Percentiles rank a stretch among this genome's conserved stretches.
These are phyloP conservation scores for Sylvia atricapilla DNA, from an alignment of 2,113 vertebrate genomes.

Conservation along the genomic window DNA sequence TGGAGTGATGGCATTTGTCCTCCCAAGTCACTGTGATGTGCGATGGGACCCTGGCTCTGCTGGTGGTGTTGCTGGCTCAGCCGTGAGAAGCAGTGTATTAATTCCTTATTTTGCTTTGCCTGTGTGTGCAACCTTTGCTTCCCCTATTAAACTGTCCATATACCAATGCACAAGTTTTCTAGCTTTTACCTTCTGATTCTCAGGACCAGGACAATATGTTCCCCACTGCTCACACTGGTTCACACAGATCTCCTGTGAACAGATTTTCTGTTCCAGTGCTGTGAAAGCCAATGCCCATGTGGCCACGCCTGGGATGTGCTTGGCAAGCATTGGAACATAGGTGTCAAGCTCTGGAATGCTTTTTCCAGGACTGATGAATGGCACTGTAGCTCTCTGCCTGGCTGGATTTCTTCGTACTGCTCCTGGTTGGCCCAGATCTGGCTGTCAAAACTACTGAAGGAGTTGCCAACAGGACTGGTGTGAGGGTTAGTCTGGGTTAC, in stretches of 20 bases:
- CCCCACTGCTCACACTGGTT: background rate
- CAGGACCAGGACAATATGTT: background rate
- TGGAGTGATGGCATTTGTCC: background rate
- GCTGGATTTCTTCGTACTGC: background rate
- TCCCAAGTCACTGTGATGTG: background rate
- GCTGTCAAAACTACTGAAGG: background rate
- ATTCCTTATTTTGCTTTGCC: background rate
- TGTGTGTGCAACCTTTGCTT: background rate
- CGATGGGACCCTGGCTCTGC: background rate
- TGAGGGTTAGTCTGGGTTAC: conserved; percentile 25
- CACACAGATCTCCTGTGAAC: background rate
- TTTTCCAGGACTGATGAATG: background rate
- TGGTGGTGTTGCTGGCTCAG: background rate
- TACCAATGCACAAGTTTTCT: fast-evolving
- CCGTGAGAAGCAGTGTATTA: background rate
- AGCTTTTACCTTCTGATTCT: background rate
- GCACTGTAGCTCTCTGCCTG: background rate
- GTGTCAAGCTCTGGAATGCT: background rate
- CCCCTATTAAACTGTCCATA: background rate
- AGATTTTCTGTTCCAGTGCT: background rate
- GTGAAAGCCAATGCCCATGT: background rate
- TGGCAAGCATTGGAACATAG: background rate
- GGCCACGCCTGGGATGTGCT: conserved; percentile 7
- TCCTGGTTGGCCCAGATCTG: background rate
- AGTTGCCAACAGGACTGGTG: background rate